These are phyloP conservation scores for Meloe dianella DNA, from an alignment of 2,888 invertebrate genomes.

Conservation along the genomic window DNA sequence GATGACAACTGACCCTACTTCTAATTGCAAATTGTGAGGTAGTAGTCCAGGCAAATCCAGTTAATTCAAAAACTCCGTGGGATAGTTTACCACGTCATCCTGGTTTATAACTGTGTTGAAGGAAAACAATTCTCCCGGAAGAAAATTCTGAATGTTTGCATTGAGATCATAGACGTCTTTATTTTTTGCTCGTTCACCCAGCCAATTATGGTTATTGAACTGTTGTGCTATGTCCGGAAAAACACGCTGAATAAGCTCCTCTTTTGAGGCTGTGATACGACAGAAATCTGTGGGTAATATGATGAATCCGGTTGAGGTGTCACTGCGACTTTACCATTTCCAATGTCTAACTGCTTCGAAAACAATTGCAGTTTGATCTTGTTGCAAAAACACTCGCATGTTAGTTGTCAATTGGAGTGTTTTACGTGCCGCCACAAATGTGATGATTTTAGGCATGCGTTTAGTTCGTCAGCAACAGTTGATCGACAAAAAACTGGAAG, in stretches of 20 bases:
- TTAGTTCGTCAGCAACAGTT: slow-evolving; percentile 45
- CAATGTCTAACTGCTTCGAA: neutral
- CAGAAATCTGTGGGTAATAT: too few species aligned
- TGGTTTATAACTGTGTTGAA: slow-evolving; percentile 18
- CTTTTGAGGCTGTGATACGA: slow-evolving; percentile 23
- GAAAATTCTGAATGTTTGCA: slow-evolving; percentile 43
- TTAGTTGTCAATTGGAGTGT: slow-evolving; percentile 33
- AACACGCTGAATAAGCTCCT: slow-evolving; percentile 34
- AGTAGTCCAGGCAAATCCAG: too few species aligned
- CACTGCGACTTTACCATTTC: neutral
- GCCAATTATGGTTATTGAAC: slow-evolving; percentile 40
- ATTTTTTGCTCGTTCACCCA: slow-evolving; percentile 46
- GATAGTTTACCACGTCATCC: neutral
- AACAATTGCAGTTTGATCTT: neutral
- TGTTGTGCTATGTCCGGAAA: slow-evolving; percentile 42
- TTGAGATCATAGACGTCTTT: slow-evolving; percentile 50
- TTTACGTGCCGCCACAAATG: slow-evolving; percentile 39
- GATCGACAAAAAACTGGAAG: slow-evolving; percentile 45
- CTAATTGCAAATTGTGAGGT: too few species aligned
- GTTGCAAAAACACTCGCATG: slow-evolving; percentile 31
- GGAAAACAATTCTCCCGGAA: slow-evolving; percentile 26
- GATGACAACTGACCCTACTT: neutral
- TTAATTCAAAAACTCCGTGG: neutral
- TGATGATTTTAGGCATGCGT: slow-evolving; percentile 46
- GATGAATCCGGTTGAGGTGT: neutral